Base-by-base conservation (phyloP, 1,140 invertebrate species). In the Acromyrmex echinatior region DNA sequence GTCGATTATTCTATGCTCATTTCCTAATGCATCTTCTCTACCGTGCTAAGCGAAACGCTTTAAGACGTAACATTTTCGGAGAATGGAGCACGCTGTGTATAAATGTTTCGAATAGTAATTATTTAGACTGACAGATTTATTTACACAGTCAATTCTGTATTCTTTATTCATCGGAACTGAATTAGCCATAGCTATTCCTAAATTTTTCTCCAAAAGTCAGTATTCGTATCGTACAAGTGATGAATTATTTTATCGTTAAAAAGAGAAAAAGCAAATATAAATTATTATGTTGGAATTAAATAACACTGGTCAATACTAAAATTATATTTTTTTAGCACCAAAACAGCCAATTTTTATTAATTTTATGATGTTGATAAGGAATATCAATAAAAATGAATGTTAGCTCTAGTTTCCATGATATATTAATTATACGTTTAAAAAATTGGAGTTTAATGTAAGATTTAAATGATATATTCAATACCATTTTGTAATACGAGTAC, bases 11-110 rank as follows among this genome's bases (percentile, higher is more conserved):
- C 49, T 71, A 45, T 39, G 16, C 79, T 87, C 88, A 85, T 89
- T 73, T 78, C 51, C 88, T 89, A 89, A 89, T 87, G 88, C 79
- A 65, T 85, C 76, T 87, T 79, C 60, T 74, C 66, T 9, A n/a
- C 4, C 39, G 21, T 25, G 3, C 25, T 25, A 12, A 14, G 7
- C 28, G 21, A 49, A 49, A 51, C 12, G 21, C n/a, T 35, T 74
- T 62, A 60, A 78, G 18, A 21, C 25, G 18, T 31, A 49, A 31
- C 9, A 18, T 74, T 31, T 39, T 35, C 56, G 31, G 68, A 21
- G 51, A 14, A 65, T 65, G 18, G 7, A 4, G 6, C 10, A 16
- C 5, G 16, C 1, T n/a, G 7, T 21, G 56, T 16, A 39, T 7
- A 39, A 60, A 25, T 62, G 21, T 62, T 62, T 45, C 16, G 16